A percentile compares a stretch with the other conserved stretches of the same genome.
Evolutionary conservation across 2,888 invertebrate species (phyloP).

Genomic region (Pristionchus japonicus): DNA sequence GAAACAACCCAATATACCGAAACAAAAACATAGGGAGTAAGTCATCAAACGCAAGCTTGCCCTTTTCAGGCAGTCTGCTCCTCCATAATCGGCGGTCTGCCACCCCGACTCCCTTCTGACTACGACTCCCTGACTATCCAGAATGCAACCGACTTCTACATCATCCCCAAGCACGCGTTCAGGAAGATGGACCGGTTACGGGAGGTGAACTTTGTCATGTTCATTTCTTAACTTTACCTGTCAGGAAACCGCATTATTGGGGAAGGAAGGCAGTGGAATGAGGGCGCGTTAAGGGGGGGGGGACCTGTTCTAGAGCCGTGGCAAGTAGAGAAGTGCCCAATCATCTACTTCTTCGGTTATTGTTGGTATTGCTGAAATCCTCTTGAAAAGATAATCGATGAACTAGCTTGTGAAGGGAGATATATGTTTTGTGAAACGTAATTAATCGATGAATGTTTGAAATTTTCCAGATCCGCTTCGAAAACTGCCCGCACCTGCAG

Average conservation of each 20-base stretch:
- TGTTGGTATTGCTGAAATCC: too few relatives aligned
- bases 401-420: background rate
- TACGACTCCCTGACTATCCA: constrained; percentile 31
- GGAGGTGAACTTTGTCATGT: too few relatives aligned
- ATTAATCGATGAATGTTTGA: background rate
- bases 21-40: too few relatives aligned
- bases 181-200: constrained; percentile 37
- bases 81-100: background rate
- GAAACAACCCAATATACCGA: background rate
- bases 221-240: too few relatives aligned
- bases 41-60: too few relatives aligned
- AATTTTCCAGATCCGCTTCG: constrained; percentile 36
- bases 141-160: constrained; percentile 42
- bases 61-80: background rate
- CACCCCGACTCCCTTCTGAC: constrained; percentile 9
- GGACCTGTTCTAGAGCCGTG: too few relatives aligned
- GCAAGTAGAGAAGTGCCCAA: too few relatives aligned
- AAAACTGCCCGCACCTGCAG: constrained; percentile 17
- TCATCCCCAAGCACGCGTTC: constrained; percentile 42
- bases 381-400: too few relatives aligned
- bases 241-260: too few relatives aligned
- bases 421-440: background rate
- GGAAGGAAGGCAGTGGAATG: too few relatives aligned
- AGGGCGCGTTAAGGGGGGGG: too few relatives aligned
- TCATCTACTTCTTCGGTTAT: too few relatives aligned